Evolutionary conservation across 2,113 vertebrate species (phyloP), one percentile per base, ranked within the genome.

Genomic region (Alectura lathami): DNA sequence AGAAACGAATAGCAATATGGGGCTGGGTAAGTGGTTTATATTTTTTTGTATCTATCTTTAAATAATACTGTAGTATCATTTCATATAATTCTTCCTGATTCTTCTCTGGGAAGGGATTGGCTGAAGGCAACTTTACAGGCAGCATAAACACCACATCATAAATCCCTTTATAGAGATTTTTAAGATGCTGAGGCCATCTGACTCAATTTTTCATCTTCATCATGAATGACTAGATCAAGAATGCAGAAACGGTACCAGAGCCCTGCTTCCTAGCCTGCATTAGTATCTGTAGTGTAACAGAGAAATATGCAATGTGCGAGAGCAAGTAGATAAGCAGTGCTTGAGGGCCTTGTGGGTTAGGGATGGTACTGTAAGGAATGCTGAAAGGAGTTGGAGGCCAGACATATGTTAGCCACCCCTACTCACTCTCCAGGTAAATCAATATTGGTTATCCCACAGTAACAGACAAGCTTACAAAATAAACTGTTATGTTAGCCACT

Each of bases 1-100:
- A 98, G 93, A 98, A 97, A 87, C 97, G 98, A 97, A 95, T 98
- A 97, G 98, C 98, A 93, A 98, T 98, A 97, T 98, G 98, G 98
- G 98, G 98, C 78, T 98, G 98, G 98, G 98, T 98, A 97, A 98
- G 98, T 98, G 89, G 40, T 59, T 93, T 85, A 14, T 38, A 1
- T 0, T 22, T 91, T 81, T 30, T 77, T 83, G 6, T 77, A 30
- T 56, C 13, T 77, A 12, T 59, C 56, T 91, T 68, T 60, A 94
- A 82, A 79, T 88, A 77, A 68, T 78, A 36, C 11, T 72, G 40
- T 8, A 64, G 15, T 62, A 20, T 45, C 17, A 6, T 42, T 62
- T 73, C 57, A 76, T 68, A 67, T 16, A 18, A 23, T 78, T 83
- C 7, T 81, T 96, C 47, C 51, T 81, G 57, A 2, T 89, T 69